Percentiles rank a stretch among this genome's conserved stretches.
Evolutionary conservation across 2,797 vertebrate genomes (phyloP).

Genomic region (Coendou prehensilis): DNA sequence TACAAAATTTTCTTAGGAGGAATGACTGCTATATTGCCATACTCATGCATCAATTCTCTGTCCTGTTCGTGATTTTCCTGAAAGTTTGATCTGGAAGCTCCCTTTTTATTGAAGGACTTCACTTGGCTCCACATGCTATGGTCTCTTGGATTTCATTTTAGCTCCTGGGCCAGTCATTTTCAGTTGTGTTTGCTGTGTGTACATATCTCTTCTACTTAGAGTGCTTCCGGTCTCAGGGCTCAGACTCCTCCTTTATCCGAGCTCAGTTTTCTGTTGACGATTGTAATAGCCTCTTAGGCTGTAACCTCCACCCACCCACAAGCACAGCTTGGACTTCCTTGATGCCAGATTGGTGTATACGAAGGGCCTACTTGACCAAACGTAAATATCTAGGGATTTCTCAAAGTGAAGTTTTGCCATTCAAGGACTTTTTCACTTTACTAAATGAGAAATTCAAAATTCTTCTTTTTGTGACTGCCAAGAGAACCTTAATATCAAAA

Average conservation of each 20-base stretch:
- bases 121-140: no score
- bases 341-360: background rate
- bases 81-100: no score
- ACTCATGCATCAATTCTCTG: no score
- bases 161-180: background rate
- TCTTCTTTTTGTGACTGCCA: background rate
- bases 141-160: background rate
- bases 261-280: background rate
- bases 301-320: background rate
- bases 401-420: background rate
- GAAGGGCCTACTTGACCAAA: background rate
- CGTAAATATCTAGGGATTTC: background rate
- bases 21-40: no score
- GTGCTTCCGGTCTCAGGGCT: background rate
- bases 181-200: background rate
- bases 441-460: background rate
- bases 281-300: background rate
- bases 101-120: no score
- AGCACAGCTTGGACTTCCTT: background rate
- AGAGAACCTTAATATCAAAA: background rate
- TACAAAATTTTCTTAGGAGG: no score
- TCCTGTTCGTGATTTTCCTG: no score
- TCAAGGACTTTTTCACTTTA: background rate
- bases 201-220: background rate
- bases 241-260: background rate